Evolutionary conservation across 2,797 vertebrate species (phyloP).

Genomic region (Coracias cyanogaster): DNA sequence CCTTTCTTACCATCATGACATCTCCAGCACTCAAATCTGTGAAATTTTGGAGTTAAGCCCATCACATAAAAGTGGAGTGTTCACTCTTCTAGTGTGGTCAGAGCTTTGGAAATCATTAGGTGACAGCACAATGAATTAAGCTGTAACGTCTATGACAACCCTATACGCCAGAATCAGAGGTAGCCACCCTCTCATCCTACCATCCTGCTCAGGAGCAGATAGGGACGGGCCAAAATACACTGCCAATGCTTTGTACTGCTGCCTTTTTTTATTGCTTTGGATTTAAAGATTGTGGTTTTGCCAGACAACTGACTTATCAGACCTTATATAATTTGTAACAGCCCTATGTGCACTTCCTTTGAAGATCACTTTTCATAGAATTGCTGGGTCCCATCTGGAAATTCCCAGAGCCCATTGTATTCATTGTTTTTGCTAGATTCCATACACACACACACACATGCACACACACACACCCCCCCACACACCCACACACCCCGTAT

Average conservation of each 20-base stretch:
- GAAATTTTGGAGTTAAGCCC: neutral
- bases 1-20: neutral
- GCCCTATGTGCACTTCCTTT: neutral
- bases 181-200: neutral
- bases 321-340: neutral
- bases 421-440: no score
- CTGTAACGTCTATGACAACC: neutral
- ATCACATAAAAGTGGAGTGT: neutral
- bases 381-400: neutral
- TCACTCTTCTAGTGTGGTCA: neutral
- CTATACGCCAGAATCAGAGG: neutral
- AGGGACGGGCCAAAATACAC: neutral
- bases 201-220: neutral
- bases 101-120: neutral
- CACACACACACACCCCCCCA: no score
- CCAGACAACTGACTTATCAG: neutral
- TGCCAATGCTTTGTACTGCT: neutral
- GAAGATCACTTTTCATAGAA: neutral
- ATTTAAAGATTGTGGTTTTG: neutral
- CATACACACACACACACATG: no score
- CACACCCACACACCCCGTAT: neutral
- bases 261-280: neutral
- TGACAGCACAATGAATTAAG: neutral
- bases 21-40: neutral
- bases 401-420: neutral